phyloP scores from a whole-genome alignment of 2,113 vertebrate genomes.

The Scatophagus argus region DNA sequence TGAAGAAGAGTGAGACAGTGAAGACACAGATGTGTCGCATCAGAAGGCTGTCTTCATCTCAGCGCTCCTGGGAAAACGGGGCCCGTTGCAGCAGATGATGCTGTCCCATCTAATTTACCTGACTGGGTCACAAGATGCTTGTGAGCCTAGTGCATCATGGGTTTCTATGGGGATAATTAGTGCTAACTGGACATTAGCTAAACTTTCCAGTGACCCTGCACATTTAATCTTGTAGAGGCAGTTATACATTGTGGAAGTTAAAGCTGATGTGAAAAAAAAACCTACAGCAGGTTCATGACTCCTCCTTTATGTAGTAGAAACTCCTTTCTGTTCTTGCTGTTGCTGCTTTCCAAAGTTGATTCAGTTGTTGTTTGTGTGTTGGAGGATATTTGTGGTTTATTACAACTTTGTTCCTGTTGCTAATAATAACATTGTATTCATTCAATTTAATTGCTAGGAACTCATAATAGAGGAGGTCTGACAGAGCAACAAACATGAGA shows the following conservation, averaged over 20 bases:
- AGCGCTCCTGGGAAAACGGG: conserved; percentile 39
- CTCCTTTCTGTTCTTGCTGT: background rate
- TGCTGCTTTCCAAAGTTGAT: background rate
- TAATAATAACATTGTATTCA: background rate
- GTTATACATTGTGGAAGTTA: conserved; percentile 30
- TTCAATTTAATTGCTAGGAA: background rate
- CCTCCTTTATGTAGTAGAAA: background rate
- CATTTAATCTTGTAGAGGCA: conserved; percentile 57
- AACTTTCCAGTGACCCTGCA: conserved; percentile 69
- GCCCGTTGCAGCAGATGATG: background rate
- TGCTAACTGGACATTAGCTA: conserved; percentile 42
- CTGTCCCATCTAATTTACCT: conserved; percentile 47
- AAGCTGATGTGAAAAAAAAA: conserved; percentile 69
- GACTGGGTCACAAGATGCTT: conserved; percentile 35
- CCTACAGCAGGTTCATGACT: conserved; percentile 36
- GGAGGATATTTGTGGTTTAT: background rate
- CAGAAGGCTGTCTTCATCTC: conserved; percentile 46
- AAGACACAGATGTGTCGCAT: conserved; percentile 70
- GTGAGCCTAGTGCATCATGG: conserved; percentile 33
- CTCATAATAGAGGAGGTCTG: background rate
- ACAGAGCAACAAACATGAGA: background rate
- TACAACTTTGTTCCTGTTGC: background rate
- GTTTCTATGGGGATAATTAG: conserved; percentile 51
- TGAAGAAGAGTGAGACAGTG: conserved; percentile 48
- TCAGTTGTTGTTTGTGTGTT: background rate